Percentiles rank a stretch among this genome's conserved stretches.
Evolutionary conservation across 1,140 invertebrate species (phyloP).

Genomic region (Drosophila kanapiae): DNA sequence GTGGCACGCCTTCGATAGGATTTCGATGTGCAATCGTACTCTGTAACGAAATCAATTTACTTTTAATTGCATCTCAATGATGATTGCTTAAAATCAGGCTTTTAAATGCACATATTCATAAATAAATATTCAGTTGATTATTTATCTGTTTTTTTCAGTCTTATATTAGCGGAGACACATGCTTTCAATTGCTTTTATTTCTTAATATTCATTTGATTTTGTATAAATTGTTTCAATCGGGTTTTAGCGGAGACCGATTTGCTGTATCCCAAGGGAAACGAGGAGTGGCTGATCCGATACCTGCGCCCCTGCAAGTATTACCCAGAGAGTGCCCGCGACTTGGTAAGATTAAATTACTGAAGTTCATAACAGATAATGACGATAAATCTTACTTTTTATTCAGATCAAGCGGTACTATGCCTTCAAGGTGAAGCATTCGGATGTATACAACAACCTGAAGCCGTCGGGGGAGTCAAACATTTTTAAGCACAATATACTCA

Average conservation of each 20-base stretch:
- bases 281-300: slow-evolving; percentile 91
- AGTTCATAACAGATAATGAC: not conserved
- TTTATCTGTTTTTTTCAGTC: not conserved
- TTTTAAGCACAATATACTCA: slow-evolving; percentile 91
- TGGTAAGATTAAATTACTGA: slow-evolving; percentile 86
- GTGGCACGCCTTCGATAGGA: slow-evolving; percentile 1
- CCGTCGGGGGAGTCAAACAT: slow-evolving; percentile 91
- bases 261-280: slow-evolving; percentile 89
- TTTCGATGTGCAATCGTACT: slow-evolving; percentile 7
- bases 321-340: slow-evolving; percentile 90
- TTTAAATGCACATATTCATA: not conserved
- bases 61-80: slow-evolving; percentile 15
- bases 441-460: slow-evolving; percentile 89
- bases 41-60: slow-evolving; percentile 6
- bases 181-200: not conserved
- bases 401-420: slow-evolving; percentile 92
- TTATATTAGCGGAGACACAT: slow-evolving; percentile 86
- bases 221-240: not conserved
- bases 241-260: slow-evolving; percentile 88
- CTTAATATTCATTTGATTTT: not conserved
- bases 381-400: not conserved
- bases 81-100: not conserved
- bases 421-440: slow-evolving; percentile 91
- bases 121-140: not conserved
- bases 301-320: slow-evolving; percentile 93